A percentile compares a stretch with the other conserved stretches of the same genome.
Conservation (phyloP, 2,797 vertebrate genomes). For the Sebastes trivittatus region DNA sequence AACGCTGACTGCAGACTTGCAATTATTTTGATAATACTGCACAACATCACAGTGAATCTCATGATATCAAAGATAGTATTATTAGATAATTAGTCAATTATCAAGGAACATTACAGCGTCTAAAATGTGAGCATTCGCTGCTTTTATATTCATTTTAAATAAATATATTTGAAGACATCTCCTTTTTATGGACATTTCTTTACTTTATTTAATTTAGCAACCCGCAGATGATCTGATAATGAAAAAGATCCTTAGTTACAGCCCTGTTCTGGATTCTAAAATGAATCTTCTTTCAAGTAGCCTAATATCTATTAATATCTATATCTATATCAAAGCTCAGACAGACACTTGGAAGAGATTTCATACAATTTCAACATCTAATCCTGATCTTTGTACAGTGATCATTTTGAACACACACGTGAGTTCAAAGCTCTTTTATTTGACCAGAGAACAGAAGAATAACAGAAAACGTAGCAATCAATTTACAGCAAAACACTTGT, state of each 20-base stretch:
- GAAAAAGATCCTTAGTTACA: not conserved
- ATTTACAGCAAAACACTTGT: conserved; percentile 37
- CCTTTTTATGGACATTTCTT: not conserved
- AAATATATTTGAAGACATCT: not conserved
- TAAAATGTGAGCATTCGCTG: not conserved
- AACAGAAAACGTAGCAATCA: not conserved
- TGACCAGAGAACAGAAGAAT: conserved; percentile 32
- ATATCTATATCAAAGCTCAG: not conserved
- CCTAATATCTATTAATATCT: not conserved
- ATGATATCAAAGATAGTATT: not conserved
- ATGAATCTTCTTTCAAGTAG: not conserved
- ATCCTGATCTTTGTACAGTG: not conserved
- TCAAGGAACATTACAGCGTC: not conserved
- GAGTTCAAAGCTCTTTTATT: conserved; percentile 66
- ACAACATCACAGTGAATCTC: not conserved
- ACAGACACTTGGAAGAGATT: not conserved
- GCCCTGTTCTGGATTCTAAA: not conserved
- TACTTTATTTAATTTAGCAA: too few species aligned
- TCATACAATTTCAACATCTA: not conserved
- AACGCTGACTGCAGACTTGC: not conserved
- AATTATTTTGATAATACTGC: not conserved
- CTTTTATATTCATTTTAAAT: not conserved
- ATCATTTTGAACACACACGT: not conserved
- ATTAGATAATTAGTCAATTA: not conserved
- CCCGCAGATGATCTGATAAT: not conserved